Evolutionary conservation across 2,888 invertebrate genomes (phyloP), one percentile per base, ranked within the genome.

Genomic region (Sturmia bella): DNA sequence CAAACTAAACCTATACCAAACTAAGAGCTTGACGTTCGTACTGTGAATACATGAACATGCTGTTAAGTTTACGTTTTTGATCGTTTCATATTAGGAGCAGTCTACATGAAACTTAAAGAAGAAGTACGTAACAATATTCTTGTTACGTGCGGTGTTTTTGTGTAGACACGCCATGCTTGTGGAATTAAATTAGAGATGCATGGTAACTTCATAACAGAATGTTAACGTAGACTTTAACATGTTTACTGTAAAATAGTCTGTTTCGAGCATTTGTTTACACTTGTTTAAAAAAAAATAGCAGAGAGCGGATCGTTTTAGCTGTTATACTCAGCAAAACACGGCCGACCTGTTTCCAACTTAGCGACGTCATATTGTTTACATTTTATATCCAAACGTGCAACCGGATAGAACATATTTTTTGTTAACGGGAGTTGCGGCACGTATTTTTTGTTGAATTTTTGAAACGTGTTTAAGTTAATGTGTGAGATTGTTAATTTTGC

Each of bases 291-390:
- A 5, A 5, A 24, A 13, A 3, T 21, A 2, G 1, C 0, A 7
- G 19, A 61, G 61, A 61, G 52, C 39, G 39, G 41, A 52, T 63
- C 48, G 27, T 52, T 13, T 13, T 43, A 13, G 5, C 48, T 66
- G 74, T 74, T 66, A 70, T 59, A 50, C 57, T 13, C 19, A 39
- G 32, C 41, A 56, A 70, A 68, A 72, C 41, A 56, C 66, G 68
- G 74, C 61, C 56, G 68, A 77, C 61, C 56, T 37, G 43, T 64
- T 59, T 56, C 41, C 17, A 50, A 50, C 39, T 74, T 63, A 64
- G 50, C 68, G 50, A 69, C 69, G 68, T 77, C 68, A 77, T 69
- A 24, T 56, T 78, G 74, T 78, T 82, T 75, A 78, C 82, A 82
- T 82, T 78, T 66, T 50, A 66, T 69, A 70, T 37, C 59, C 32